Evolutionary conservation across 2,797 vertebrate genomes (phyloP), one percentile per base, ranked within the genome.

Genomic region (Acestrorhynchus altus): DNA sequence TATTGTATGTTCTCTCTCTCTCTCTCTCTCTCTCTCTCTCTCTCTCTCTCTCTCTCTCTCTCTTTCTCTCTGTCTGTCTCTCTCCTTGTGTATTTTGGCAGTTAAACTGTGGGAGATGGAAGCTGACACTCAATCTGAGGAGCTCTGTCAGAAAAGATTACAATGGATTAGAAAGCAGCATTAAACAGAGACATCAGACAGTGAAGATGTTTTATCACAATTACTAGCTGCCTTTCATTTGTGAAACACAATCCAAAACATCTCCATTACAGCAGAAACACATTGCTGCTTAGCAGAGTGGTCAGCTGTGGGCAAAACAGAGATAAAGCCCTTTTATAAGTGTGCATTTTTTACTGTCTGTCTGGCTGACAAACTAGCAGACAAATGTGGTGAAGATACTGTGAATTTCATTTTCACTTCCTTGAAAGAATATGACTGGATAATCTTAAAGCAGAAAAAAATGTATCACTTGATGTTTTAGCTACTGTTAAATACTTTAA

Each of bases 111-210:
- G 22, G 60, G 46, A 78, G 59, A 68, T 12, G 31, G 52, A 80
- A 24, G 66, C 60, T 64, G 70, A 63, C 60, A 49, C 28, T 64
- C 78, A 72, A 74, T 51, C 74, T 40, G 51, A 73, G 49, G 66
- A 64, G 70, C 49, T 74, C 54, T 68, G 71, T 75, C 72, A 15
- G 31, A 42, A 54, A 54, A 82, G 72, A 78, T 83, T 83, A 81
- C 35, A 72, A 52, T 70, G 52, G 68, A 79, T 78, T 71, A 74
- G 61, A 76, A 18, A 28, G 20, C 52, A 67, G n/a, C 57, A 18
- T 74, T 72, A 67, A 42, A 75, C 31, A 35, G 52, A 54, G 60
- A 59, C 68, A 63, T 51, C 67, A 72, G 13, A 22, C 11, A 74
- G 66, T 65, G 31, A 76, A 78, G 59, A 72, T 71, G 46, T 66